These are phyloP conservation scores for Mionectes macconnelli DNA, from an alignment of 2,113 vertebrate genomes.

Conservation along the genomic window DNA sequence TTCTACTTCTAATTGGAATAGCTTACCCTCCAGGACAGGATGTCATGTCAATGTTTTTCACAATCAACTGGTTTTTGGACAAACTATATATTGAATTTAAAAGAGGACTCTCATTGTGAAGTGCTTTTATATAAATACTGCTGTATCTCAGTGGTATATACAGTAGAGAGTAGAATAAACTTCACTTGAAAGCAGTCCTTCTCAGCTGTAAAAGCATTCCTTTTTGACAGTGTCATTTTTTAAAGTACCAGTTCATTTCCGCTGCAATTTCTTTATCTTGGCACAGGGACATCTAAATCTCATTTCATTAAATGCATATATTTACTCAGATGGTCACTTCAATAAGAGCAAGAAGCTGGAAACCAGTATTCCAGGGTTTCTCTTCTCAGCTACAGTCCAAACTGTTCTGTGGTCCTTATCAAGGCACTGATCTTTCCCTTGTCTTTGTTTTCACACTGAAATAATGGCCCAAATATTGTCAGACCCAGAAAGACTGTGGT, in stretches of 20 bases:
- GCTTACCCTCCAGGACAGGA: not conserved
- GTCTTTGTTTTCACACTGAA: not conserved
- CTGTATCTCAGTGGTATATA: not conserved
- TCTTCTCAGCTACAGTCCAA: not conserved
- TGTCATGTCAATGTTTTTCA: not conserved
- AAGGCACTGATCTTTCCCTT: not conserved
- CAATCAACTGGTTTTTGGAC: not conserved
- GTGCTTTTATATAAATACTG: not conserved
- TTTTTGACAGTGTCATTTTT: not conserved
- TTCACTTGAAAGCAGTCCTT: not conserved
- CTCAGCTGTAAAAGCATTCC: conserved; percentile 6
- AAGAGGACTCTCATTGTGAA: not conserved
- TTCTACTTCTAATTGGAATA: not conserved
- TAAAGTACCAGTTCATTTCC: not conserved
- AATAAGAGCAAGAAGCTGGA: not conserved
- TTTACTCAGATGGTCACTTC: conserved; percentile 23
- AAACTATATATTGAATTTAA: not conserved
- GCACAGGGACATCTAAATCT: not conserved
- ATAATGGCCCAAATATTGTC: not conserved
- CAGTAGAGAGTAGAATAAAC: not conserved
- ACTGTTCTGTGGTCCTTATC: not conserved
- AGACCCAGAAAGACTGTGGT: not conserved
- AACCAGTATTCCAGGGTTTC: not conserved
- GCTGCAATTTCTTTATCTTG: conserved; percentile 14
- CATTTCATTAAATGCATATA: not conserved